These are phyloP conservation scores for Monochamus alternatus DNA, from an alignment of 2,888 invertebrate species.

Conservation along the genomic window DNA sequence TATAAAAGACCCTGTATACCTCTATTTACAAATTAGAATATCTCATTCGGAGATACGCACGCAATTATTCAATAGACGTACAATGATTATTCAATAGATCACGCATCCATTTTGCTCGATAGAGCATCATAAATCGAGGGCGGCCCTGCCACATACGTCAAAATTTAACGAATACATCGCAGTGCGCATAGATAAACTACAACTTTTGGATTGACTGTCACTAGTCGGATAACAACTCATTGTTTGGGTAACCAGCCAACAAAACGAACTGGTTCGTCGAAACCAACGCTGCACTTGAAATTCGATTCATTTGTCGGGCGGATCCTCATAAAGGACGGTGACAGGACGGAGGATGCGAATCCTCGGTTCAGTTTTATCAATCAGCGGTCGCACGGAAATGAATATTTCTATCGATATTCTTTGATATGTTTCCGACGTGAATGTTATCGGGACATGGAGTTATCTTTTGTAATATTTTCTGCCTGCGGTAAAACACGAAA, in stretches of 20 bases:
- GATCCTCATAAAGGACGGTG: neutral
- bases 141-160: neutral
- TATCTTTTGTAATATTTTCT: neutral
- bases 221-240: neutral
- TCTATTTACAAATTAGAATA: no score
- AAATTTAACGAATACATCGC: neutral
- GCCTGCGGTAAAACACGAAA: neutral
- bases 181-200: neutral
- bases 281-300: neutral
- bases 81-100: no score
- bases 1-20: no score
- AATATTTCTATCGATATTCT: neutral
- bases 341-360: neutral
- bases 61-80: no score
- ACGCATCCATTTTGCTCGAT: no score
- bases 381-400: neutral
- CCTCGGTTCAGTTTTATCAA: neutral
- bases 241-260: neutral
- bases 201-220: neutral
- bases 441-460: neutral
- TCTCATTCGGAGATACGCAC: no score
- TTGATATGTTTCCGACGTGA: neutral
- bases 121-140: no score
- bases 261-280: neutral
- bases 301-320: neutral